These are phyloP conservation scores for Sardinella longiceps DNA, from an alignment of 2,797 vertebrate genomes.

Conservation along the genomic window DNA sequence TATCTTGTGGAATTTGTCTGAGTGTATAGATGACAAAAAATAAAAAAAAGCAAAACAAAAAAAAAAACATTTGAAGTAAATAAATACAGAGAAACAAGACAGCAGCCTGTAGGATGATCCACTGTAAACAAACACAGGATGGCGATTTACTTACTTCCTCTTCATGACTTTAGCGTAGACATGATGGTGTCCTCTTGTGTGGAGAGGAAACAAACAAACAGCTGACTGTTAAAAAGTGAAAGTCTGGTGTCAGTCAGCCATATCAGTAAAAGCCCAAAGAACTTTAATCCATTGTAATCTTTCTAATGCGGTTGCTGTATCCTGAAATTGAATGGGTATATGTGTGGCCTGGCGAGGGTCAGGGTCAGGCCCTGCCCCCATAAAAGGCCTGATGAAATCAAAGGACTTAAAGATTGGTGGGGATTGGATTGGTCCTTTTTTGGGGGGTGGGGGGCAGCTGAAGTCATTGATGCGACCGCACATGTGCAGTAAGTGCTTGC, in stretches of 20 bases:
- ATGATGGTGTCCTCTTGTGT: constrained; percentile 73
- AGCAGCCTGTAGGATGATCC: constrained; percentile 66
- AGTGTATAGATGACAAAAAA: constrained; percentile 76
- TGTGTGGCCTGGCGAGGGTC: constrained; percentile 71
- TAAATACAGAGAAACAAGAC: constrained; percentile 54
- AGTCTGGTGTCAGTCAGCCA: constrained; percentile 77
- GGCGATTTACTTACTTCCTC: constrained; percentile 66
- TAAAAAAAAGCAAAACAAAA: too few species aligned
- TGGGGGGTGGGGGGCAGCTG: constrained; percentile 71
- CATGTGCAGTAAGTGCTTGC: constrained; percentile 80
- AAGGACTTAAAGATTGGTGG: constrained; percentile 52
- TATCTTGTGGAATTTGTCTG: constrained; percentile 80
- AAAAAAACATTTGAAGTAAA: too few species aligned
- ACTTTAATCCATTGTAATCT: constrained; percentile 76
- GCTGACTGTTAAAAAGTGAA: constrained; percentile 82
- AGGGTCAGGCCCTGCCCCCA: constrained; percentile 67
- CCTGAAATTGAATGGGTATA: constrained; percentile 73
- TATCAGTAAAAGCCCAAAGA: constrained; percentile 80
- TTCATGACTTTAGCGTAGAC: constrained; percentile 70
- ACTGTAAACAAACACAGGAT: constrained; percentile 61
- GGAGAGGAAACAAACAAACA: constrained; percentile 69
- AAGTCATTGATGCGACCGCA: constrained; percentile 75
- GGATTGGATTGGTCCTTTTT: constrained; percentile 74
- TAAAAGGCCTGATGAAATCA: constrained; percentile 66
- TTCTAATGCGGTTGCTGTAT: constrained; percentile 71